These are phyloP conservation scores for Felis catus DNA, from an alignment of 2,113 vertebrate genomes.

Conservation along the genomic window DNA sequence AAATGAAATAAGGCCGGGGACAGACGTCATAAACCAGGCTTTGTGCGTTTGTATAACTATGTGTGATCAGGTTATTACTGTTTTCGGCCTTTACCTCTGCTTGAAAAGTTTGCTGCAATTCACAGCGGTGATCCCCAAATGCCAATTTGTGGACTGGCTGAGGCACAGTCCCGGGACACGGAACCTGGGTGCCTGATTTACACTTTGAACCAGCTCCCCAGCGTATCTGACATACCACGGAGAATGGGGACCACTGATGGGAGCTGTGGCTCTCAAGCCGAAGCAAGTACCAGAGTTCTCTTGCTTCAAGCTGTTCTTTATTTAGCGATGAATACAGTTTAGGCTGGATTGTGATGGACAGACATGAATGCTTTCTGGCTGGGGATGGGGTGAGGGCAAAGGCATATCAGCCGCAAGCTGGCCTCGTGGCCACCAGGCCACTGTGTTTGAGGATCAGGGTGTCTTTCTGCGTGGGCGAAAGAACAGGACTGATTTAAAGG, in stretches of 20 bases:
- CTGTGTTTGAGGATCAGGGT: neutral
- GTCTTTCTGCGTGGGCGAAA: neutral
- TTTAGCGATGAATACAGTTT: neutral
- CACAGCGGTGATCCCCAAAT: neutral
- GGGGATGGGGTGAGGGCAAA: neutral
- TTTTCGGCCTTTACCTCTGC: neutral
- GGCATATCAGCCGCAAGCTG: neutral
- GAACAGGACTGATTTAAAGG: neutral
- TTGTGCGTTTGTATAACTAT: neutral
- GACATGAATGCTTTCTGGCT: neutral
- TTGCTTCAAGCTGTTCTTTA: neutral
- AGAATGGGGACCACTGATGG: neutral
- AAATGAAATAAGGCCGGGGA: neutral
- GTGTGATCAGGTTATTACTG: neutral
- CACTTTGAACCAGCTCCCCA: neutral
- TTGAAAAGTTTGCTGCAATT: neutral
- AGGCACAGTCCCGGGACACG: neutral
- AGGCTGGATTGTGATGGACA: neutral
- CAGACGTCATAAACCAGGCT: neutral
- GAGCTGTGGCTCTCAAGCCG: neutral
- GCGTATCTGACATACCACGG: accelerated
- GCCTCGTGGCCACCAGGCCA: accelerated
- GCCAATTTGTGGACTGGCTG: neutral
- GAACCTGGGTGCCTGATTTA: neutral
- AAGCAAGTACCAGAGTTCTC: neutral